A percentile compares a stretch with the other conserved stretches of the same genome.
Evolutionary conservation across 2,888 invertebrate genomes (phyloP).

Genomic region (Atrina japonica): DNA sequence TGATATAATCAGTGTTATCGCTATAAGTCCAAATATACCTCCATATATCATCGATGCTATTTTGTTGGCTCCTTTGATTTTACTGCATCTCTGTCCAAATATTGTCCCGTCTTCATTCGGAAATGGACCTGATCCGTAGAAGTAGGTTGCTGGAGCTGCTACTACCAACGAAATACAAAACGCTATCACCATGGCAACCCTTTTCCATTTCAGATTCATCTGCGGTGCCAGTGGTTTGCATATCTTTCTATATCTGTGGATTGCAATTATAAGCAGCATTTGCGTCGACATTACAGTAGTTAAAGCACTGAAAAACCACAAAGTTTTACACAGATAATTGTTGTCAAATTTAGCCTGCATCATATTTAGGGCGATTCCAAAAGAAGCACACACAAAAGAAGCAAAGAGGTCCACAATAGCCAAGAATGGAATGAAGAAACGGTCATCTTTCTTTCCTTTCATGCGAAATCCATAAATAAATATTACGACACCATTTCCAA

Average conservation of each 20-base stretch:
- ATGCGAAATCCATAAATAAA: constrained; percentile 21
- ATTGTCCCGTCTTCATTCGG: neutral
- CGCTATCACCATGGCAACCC: constrained; percentile 2
- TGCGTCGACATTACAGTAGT: constrained; percentile 20
- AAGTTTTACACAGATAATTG: constrained; percentile 17
- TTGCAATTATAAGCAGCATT: constrained; percentile 19
- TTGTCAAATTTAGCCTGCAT: constrained; percentile 17
- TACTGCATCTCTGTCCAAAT: constrained; percentile 13
- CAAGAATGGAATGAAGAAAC: constrained; percentile 34
- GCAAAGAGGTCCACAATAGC: constrained; percentile 11
- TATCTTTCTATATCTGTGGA: constrained; percentile 29
- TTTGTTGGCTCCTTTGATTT: constrained; percentile 3
- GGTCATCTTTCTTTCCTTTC: constrained; percentile 25
- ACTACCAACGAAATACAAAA: neutral
- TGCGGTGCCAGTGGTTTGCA: constrained; percentile 31
- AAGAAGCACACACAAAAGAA: constrained; percentile 13
- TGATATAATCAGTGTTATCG: neutral
- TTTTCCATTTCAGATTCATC: constrained; percentile 22
- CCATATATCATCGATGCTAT: constrained; percentile 8
- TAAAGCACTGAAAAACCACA: constrained; percentile 16
- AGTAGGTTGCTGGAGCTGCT: neutral
- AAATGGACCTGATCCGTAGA: constrained; percentile 31
- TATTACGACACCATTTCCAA: constrained; percentile 28
- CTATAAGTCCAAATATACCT: neutral
- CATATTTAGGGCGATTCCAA: constrained; percentile 14